Evolutionary conservation across 2,113 vertebrate genomes (phyloP), one percentile per base, ranked within the genome.

Genomic region (Talpa occidentalis): DNA sequence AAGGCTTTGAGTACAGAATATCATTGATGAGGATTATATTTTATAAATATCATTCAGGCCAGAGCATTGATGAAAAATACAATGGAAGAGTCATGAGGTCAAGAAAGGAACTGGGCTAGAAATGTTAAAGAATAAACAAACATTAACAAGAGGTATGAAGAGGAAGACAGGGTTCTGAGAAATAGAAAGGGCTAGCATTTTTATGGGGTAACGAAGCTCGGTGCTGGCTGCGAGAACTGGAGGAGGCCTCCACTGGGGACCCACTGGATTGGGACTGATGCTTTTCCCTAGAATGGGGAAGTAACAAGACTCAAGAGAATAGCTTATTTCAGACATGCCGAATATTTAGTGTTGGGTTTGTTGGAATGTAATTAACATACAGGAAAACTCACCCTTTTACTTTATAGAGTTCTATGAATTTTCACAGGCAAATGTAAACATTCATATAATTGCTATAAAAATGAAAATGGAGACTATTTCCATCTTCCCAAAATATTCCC

Each of bases 221-320:
- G 49, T 10, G 30, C 10, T 62, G 28, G 24, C 32, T 56, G 32
- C 19, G 3, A 62, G 37, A 24, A n/a, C 22, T 1, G 10, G 17
- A 35, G 12, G 10, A 49, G 19, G 19, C 10, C 3, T 5, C 17
- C 28, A 3, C 32, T 52, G 21, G n/a, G 11, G 67, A 35, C 15
- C 0, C 4, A 4, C 21, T 32, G 5, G 35, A 10, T 52, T 21
- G 47, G 49, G 2, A 15, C 3, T 11, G 15, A 21, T 26, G 14
- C 10, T 64, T 30, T 66, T 42, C 37, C 24, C 6, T 42, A 26
- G 62, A 32, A 28, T 21, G 19, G 8, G 15, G 28, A 67, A 56
- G 59, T 9, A 83, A 3, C 10, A 35, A 80, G 10, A 5, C 37
- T 76, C 59, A 19, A 0, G 4, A 10, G 28, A 28, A 44, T 35